Base-by-base conservation (phyloP, 2,797 vertebrate species). In the Crocodylus rhombifer region DNA sequence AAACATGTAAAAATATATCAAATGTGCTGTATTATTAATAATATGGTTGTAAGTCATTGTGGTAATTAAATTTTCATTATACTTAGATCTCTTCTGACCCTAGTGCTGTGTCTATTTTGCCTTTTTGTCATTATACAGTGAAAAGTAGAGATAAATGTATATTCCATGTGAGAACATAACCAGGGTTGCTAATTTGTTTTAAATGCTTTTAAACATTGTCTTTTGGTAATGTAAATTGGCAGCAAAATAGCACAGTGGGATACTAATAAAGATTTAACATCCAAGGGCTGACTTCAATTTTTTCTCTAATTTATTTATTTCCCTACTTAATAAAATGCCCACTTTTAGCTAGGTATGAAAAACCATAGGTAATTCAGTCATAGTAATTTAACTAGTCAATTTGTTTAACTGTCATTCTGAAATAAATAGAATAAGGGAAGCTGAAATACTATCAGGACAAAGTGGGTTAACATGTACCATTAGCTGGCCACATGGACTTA, bases 181-280 rank as follows among this genome's bases (percentile, higher is more conserved):
- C 18, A 84, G 58, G 25, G 61, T 79, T 92, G 89, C 84, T 97
- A 93, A 90, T 88, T 97, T 95, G 64, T 67, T 95, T 87, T 84
- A 95, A 96, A 82, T 88, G 84, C 87, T 97, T 97, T 95, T 83
- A 95, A 96, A 91, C 74, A 80, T 25, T 95, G 93, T 90, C 87
- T 94, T 95, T 92, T 95, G 88, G 78, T 96, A 96, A 95, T 89
- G 82, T n/a, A 93, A 95, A 87, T 86, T 94, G 84, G 77, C 83
- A 96, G 79, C 30, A 92, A 92, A 97, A 86, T 30, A 87, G 84
- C 92, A 84, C 93, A 93, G 86, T 2, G 2, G 71, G 76, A 87
- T 76, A 86, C 80, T 95, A 91, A 92, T 60, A 74, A 89, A 95
- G 88, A 96, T 93, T 92, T 89, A 93, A 95, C 84, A 95, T 69